These are phyloP conservation scores for Cataglyphis rosenhaueri DNA, from an alignment of 2,888 invertebrate species.

Conservation along the genomic window DNA sequence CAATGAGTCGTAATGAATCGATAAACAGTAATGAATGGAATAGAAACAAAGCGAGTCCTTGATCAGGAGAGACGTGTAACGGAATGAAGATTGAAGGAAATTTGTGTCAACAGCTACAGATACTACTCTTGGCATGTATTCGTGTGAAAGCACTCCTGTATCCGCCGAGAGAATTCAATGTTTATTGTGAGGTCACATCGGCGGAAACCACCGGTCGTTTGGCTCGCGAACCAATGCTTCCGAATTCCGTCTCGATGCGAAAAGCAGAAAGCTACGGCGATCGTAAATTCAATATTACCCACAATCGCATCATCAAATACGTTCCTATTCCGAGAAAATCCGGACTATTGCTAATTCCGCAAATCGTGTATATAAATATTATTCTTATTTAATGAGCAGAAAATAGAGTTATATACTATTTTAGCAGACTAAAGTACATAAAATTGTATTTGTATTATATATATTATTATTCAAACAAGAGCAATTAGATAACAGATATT, in stretches of 20 bases:
- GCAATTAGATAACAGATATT: background rate
- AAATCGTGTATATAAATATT: background rate
- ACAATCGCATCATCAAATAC: slow-evolving; percentile 1
- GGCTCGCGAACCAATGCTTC: slow-evolving; percentile 43
- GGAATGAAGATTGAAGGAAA: slow-evolving; percentile 35
- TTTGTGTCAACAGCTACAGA: slow-evolving; percentile 6
- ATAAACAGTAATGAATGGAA: slow-evolving; percentile 18
- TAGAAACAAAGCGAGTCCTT: background rate
- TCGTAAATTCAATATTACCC: slow-evolving; percentile 38
- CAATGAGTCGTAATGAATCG: background rate
- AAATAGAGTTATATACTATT: background rate
- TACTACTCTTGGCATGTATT: slow-evolving; percentile 1
- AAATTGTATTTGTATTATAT: background rate
- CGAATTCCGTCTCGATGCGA: slow-evolving; percentile 1
- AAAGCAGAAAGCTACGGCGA: slow-evolving; percentile 9
- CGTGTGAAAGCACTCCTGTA: slow-evolving; percentile 5
- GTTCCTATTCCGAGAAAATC: background rate
- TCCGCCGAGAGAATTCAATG: slow-evolving; percentile 22
- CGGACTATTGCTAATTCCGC: background rate
- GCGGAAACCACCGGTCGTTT: slow-evolving; percentile 50
- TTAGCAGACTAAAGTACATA: background rate
- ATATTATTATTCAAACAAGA: background rate
- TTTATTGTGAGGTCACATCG: slow-evolving; percentile 49
- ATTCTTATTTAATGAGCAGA: background rate
- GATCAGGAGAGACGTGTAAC: slow-evolving; percentile 8